phyloP scores from a whole-genome alignment of 2,113 vertebrate species.

The Pholis gunnellus region DNA sequence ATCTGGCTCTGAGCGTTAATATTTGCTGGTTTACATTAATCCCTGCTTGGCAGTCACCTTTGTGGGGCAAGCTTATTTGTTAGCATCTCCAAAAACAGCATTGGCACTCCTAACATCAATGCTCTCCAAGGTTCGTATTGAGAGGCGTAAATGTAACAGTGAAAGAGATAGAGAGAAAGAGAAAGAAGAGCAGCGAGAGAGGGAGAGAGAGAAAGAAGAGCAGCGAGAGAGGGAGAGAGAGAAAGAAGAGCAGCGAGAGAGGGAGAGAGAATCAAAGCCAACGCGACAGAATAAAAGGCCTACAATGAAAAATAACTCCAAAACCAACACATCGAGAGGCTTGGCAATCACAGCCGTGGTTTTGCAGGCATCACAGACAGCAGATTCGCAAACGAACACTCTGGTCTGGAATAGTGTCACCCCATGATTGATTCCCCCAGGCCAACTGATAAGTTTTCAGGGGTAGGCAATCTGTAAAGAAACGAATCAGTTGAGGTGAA shows the following conservation, averaged over 20 bases:
- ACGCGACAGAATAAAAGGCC: constrained; percentile 51
- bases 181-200: not conserved
- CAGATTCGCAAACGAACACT: constrained; percentile 77
- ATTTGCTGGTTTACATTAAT: constrained; percentile 69
- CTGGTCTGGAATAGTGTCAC: constrained; percentile 72
- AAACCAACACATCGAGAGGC: constrained; percentile 75
- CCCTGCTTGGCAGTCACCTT: constrained; percentile 60
- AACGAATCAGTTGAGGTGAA: constrained; percentile 68
- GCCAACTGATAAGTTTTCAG: constrained; percentile 78
- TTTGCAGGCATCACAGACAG: constrained; percentile 77
- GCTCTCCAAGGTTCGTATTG: constrained; percentile 56
- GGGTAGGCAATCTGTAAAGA: constrained; percentile 76
- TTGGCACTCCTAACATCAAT: constrained; percentile 63
- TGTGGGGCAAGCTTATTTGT: constrained; percentile 62
- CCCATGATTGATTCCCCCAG: constrained; percentile 79
- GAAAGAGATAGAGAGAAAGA: constrained; percentile 3
- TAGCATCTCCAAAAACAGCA: constrained; percentile 61
- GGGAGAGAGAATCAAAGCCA: constrained; percentile 47
- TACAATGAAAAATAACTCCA: constrained; percentile 78
- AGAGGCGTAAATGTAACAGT: constrained; percentile 50
- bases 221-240: constrained; percentile 1
- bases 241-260: not conserved
- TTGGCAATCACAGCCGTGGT: constrained; percentile 75
- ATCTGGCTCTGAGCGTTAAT: constrained; percentile 47
- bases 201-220: not conserved